These are phyloP conservation scores for Drosophila leontia DNA, from an alignment of 1,140 invertebrate species.

Conservation along the genomic window DNA sequence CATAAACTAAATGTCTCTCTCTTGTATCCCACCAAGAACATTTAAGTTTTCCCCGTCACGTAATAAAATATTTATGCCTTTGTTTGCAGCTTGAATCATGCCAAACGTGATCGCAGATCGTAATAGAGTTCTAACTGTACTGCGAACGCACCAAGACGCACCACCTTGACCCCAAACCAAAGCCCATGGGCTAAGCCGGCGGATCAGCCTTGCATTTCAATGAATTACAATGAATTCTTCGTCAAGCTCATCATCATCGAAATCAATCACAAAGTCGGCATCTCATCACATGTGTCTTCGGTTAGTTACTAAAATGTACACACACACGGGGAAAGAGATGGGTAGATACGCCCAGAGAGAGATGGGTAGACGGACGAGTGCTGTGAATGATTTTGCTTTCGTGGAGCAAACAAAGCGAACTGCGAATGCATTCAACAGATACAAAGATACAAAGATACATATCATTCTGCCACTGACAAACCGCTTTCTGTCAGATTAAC, in stretches of 20 bases:
- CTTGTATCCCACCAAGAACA: slow-evolving; percentile 1
- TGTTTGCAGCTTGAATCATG: slow-evolving; percentile 48
- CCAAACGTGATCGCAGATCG: slow-evolving; percentile 62
- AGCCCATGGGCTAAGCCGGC: slow-evolving; percentile 14
- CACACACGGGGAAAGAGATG: slow-evolving; percentile 20
- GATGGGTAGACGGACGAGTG: slow-evolving; percentile 7
- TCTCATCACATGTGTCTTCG: slow-evolving; percentile 55
- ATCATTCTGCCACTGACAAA: slow-evolving; percentile 66
- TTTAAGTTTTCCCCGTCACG: slow-evolving; percentile 53
- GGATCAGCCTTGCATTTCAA: slow-evolving; percentile 63
- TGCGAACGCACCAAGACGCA: slow-evolving; percentile 35
- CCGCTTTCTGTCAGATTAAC: slow-evolving; percentile 74
- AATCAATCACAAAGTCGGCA: slow-evolving; percentile 71
- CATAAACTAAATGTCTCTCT: slow-evolving; percentile 38
- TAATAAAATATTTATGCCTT: slow-evolving; percentile 56
- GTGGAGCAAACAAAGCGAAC: slow-evolving; percentile 41
- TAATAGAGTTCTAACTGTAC: slow-evolving; percentile 68
- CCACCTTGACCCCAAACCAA: slow-evolving; percentile 63
- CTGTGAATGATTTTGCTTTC: slow-evolving; percentile 33
- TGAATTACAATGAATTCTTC: slow-evolving; percentile 39
- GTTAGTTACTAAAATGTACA: slow-evolving; percentile 45
- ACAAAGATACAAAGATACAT: slow-evolving; percentile 62
- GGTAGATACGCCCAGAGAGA: slow-evolving; percentile 3
- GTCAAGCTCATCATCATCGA: slow-evolving; percentile 51
- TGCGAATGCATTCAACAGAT: slow-evolving; percentile 63